phyloP scores from a whole-genome alignment of 2,113 vertebrate species.

The Urocitellus parryii region DNA sequence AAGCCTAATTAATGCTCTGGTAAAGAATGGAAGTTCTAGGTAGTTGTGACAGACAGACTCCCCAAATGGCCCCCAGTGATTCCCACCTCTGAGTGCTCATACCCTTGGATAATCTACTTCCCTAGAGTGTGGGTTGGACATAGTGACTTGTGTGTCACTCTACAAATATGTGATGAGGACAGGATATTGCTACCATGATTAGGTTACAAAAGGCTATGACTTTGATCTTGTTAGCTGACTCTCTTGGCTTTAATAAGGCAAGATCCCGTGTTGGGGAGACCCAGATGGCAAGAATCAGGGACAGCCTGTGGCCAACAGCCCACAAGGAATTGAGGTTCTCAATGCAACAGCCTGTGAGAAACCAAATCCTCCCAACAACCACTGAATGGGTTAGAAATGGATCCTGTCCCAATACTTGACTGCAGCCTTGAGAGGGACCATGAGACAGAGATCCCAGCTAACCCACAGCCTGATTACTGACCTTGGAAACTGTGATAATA shows the following conservation, averaged over 20 bases:
- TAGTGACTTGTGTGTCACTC: background rate
- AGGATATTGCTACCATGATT: background rate
- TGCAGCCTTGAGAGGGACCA: background rate
- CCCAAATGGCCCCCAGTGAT: background rate
- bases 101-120: background rate
- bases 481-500: constrained; percentile 1
- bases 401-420: background rate
- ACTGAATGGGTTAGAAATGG: background rate
- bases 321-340: background rate
- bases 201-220: background rate
- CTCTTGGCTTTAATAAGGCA: background rate
- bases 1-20: background rate
- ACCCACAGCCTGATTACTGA: background rate
- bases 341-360: background rate
- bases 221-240: background rate
- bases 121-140: background rate
- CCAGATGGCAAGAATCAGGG: background rate
- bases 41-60: background rate
- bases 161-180: background rate
- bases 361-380: background rate
- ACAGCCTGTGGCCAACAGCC: background rate
- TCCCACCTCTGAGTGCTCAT: background rate
- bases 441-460: background rate
- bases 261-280: background rate
- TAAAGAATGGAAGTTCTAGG: background rate